Percentiles rank a stretch among this genome's conserved stretches.
phyloP scores from a whole-genome alignment of 35 echinoderm and acorn worm species.

The Lytechinus pictus region DNA sequence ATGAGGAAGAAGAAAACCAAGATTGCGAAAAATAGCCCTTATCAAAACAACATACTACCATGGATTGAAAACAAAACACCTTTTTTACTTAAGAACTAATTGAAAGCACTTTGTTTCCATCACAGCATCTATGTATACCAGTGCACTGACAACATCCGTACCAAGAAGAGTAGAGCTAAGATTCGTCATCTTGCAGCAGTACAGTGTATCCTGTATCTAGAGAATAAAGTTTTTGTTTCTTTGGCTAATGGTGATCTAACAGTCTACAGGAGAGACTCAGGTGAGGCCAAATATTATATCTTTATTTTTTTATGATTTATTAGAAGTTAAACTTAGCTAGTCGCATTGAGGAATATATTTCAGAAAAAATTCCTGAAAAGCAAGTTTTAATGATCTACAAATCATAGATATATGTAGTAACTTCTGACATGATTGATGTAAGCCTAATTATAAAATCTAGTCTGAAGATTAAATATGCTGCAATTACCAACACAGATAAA shows the following conservation, averaged over 20 bases:
- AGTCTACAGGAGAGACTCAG: slow-evolving; percentile 92
- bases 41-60: background rate
- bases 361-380: too few relatives aligned
- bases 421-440: too few relatives aligned
- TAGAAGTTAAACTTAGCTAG: too few relatives aligned
- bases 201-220: slow-evolving; percentile 89
- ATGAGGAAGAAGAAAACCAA: background rate
- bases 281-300: slow-evolving; percentile 12
- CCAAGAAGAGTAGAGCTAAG: slow-evolving; percentile 84
- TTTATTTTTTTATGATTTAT: too few relatives aligned
- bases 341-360: too few relatives aligned
- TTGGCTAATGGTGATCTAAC: slow-evolving; percentile 96
- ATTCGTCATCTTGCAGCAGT: slow-evolving; percentile 91
- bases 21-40: background rate
- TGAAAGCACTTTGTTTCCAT: background rate
- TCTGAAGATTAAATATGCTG: too few relatives aligned
- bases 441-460: too few relatives aligned
- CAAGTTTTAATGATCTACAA: too few relatives aligned
- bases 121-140: slow-evolving; percentile 94
- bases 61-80: background rate
- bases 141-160: slow-evolving; percentile 93
- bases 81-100: background rate
- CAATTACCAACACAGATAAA: too few relatives aligned
- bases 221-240: slow-evolving; percentile 98
- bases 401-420: too few relatives aligned